Evolutionary conservation across 2,888 invertebrate genomes (phyloP), one percentile per base, ranked within the genome.

Genomic region (Caenorhabditis wallacei): DNA sequence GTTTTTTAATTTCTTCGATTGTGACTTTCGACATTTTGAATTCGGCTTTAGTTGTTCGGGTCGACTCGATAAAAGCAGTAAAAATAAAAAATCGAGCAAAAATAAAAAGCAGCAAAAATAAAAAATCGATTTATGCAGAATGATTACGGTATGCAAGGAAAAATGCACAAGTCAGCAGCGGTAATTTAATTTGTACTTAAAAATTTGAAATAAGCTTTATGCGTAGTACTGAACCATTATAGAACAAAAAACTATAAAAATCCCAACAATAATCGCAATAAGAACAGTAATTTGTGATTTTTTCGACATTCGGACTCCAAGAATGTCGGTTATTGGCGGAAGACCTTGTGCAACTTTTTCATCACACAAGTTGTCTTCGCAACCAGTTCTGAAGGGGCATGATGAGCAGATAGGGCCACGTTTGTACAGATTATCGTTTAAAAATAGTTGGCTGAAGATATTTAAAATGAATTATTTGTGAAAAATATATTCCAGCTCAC

Each of bases 301-400:
- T 13, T 35, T 22, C 1, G 71, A 37, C 59, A 71, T 59, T 20
- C 37, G 18, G 1, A 71, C 30, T 16, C 71, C 71, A 24, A 71
- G n/a, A 35, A 71, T 48, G 8, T 71, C 59, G 1, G n/a, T 13
- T 4, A 71, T 30, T 20, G 71, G 37, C 0, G 71, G 71, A 1
- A 59, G 7, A 7, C 59, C 24, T 8, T 46, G 22, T 51, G 20
- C 16, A 16, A 30, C 37, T 35, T 46, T 71, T 18, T 71, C 71
- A 11, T 71, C 71, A n/a, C 71, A 71, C 5, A 71, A 40, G 22
- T 71, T 71, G 5, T 59, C 46, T 11, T 59, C 46, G 13, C 71
- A 71, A 16, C 71, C 71, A 37, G 37, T 71, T 10, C n/a, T 11
- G 13, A 35, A n/a, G 3, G 71, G 71, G n/a, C 71, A 71, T 3